These are phyloP conservation scores for Palythoa caribaeorum DNA, from an alignment of 92 coral and sea anemone genomes.

Conservation along the genomic window DNA sequence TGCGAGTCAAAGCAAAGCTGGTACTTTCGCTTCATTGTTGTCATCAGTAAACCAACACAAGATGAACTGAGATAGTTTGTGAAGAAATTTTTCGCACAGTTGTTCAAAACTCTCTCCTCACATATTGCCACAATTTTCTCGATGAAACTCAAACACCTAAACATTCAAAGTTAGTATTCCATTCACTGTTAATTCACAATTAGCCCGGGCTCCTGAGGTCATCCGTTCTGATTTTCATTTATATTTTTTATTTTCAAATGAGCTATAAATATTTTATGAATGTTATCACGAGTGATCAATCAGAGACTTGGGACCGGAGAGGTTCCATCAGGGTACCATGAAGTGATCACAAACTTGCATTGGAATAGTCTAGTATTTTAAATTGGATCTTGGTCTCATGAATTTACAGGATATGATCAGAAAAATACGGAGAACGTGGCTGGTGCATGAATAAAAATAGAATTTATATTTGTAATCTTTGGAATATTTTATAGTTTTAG, in stretches of 20 bases:
- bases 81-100: too few relatives aligned
- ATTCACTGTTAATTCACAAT: neutral
- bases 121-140: neutral
- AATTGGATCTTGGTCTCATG: too few relatives aligned
- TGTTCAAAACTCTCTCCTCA: too few relatives aligned
- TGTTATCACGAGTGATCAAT: slow-evolving; percentile 20
- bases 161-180: neutral
- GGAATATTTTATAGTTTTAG: too few relatives aligned
- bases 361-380: too few relatives aligned
- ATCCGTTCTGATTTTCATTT: neutral
- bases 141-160: neutral
- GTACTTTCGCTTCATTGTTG: slow-evolving; percentile 8
- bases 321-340: slow-evolving; percentile 37
- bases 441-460: too few relatives aligned
- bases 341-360: neutral
- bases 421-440: too few relatives aligned
- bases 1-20: neutral
- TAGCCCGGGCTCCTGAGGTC: slow-evolving; percentile 39
- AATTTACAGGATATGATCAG: too few relatives aligned
- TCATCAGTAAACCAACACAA: neutral
- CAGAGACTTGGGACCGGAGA: neutral
- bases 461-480: too few relatives aligned
- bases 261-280: slow-evolving; percentile 37
- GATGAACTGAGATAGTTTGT: too few relatives aligned
- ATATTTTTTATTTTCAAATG: slow-evolving; percentile 16